phyloP scores from a whole-genome alignment of 2,797 vertebrate genomes.

The Enteromius trimaculatus region DNA sequence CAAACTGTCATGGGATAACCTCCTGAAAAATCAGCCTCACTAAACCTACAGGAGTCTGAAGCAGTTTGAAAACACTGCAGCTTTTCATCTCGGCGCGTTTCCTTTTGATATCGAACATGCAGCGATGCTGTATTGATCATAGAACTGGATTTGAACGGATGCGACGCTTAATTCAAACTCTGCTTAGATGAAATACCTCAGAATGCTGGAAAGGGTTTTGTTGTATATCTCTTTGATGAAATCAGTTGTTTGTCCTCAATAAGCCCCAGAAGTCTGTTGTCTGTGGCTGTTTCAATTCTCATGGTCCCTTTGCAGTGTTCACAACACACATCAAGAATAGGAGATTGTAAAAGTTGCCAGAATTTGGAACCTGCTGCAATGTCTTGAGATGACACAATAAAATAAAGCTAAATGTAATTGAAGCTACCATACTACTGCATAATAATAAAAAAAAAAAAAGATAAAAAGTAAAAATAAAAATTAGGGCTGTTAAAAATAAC shows the following conservation, averaged over 20 bases:
- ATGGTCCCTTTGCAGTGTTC: neutral
- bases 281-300: neutral
- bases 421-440: neutral
- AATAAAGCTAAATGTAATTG: neutral
- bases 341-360: neutral
- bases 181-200: neutral
- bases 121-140: conserved; percentile 8
- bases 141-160: conserved; percentile 25
- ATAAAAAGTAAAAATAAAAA: too few relatives aligned
- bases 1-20: conserved; percentile 21
- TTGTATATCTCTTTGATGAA: conserved; percentile 36
- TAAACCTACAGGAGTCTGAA: conserved; percentile 28
- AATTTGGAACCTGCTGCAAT: neutral
- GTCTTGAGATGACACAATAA: neutral
- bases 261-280: conserved; percentile 15
- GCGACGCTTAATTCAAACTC: conserved; percentile 16
- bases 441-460: neutral
- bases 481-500: too few relatives aligned
- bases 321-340: neutral
- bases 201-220: neutral
- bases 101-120: conserved; percentile 11
- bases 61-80: conserved; percentile 7
- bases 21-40: conserved; percentile 35
- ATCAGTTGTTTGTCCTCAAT: neutral
- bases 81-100: conserved; percentile 13